Evolutionary conservation across 1,140 invertebrate species (phyloP).

Genomic region (Lordiphosa mommai): DNA sequence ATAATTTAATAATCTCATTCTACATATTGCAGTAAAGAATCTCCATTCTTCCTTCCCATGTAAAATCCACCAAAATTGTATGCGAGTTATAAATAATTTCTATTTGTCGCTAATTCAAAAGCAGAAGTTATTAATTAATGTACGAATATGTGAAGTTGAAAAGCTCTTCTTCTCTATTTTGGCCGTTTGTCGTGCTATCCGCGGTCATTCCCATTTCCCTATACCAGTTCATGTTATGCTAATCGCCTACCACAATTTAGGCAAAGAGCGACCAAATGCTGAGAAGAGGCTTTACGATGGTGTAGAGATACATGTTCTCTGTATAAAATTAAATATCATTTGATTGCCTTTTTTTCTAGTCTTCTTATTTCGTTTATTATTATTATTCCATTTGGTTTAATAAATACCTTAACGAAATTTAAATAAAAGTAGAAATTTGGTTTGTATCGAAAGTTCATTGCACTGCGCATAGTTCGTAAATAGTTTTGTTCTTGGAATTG

Average conservation of each 20-base stretch:
- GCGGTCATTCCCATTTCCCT: constrained; percentile 63
- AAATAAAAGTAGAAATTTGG: constrained; percentile 57
- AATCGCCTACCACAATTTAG: constrained; percentile 29
- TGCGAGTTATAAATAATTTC: constrained; percentile 61
- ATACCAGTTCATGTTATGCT: constrained; percentile 73
- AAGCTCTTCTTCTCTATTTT: constrained; percentile 10
- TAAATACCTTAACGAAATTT: constrained; percentile 48
- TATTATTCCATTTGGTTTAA: constrained; percentile 51
- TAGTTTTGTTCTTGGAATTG: constrained; percentile 32
- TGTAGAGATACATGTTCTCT: constrained; percentile 64
- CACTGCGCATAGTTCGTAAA: constrained; percentile 7
- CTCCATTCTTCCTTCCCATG: too few species aligned
- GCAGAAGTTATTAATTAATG: constrained; percentile 74
- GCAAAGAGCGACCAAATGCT: constrained; percentile 22
- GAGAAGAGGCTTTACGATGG: constrained; percentile 28
- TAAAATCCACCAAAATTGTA: constrained; percentile 9
- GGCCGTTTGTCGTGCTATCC: constrained; percentile 4
- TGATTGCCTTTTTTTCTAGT: constrained; percentile 64
- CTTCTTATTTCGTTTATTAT: constrained; percentile 55
- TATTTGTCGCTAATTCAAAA: constrained; percentile 51
- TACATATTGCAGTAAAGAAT: too few species aligned
- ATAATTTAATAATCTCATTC: too few species aligned
- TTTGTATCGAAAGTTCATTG: constrained; percentile 54
- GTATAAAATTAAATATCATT: constrained; percentile 70
- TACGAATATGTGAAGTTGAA: constrained; percentile 21